Evolutionary conservation across 2,888 invertebrate genomes (phyloP), one percentile per base, ranked within the genome.

Genomic region (Phyto melanocephala): DNA sequence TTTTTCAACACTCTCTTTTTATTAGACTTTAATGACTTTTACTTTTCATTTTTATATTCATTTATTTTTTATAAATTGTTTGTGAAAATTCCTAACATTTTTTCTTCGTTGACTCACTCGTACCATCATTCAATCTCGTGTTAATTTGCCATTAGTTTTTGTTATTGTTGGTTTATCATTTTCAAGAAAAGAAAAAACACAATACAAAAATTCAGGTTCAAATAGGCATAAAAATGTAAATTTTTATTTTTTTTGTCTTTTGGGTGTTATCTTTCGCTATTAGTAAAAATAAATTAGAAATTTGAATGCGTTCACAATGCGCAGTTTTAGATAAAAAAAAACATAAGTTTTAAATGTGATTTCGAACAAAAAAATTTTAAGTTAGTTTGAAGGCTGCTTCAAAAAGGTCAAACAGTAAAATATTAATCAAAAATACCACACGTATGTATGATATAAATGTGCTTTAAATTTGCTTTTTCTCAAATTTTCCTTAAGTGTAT

Each of bases 11-110:
- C 68, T 78, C 78, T 74, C 42, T 65, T 42, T 56, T 60, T 40
- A 24, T 68, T 40, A 65, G 37, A 63, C 45, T 37, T 60, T 60
- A 37, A 74, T 72, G 68, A 81, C 81, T 81, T 81, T 81, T 81
- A 81, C 81, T 81, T 81, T 81, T 72, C 63, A 65, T 77, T 72
- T 60, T 28, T 76, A 24, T 20, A 67, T 67, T 24, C 28, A 52
- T 52, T 28, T 50, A 20, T 24, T 24, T 50, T 65, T 56, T 17
- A 24, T 17, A 77, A 70, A 70, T 28, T 56, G 63, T 37, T 37
- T 47, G 37, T 71, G 52, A 67, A 58, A 60, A 65, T 56, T 15
- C 33, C 50, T 24, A 40, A 40, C 13, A 33, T n/a, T 40, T 54
- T 54, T 35, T 60, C 40, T 5, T 33, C 10, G 13, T 10, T 40